Base-by-base conservation (phyloP, 2,888 invertebrate genomes). In the Belgica antarctica region DNA sequence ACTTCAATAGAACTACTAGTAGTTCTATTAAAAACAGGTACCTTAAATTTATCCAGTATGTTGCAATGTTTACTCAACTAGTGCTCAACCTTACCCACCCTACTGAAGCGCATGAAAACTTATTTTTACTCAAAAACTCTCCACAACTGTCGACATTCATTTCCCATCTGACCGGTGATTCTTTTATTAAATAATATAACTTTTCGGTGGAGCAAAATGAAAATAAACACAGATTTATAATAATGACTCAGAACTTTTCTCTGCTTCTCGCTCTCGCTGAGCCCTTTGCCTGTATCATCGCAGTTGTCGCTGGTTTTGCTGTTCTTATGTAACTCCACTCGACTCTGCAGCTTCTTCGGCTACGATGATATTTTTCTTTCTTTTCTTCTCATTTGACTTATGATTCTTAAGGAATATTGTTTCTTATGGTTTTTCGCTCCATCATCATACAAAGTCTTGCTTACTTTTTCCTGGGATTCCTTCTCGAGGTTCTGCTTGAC, bases 391-490 rank as follows among this genome's bases (percentile, higher is more conserved):
- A 52, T 22, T 52, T 19, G 22, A 52, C 52, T 52, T 52, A 52
- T 52, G 52, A 17, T 52, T 17, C 52, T 52, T 5, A 31, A 31
- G 12, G 34, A 31, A 31, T 31, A 31, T 31, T n/a, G 52, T 7
- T 52, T 46, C 46, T 46, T n/a, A 46, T 46, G 46, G 12, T n/a
- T 46, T 46, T 46, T 46, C 15, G 46, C 46, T 46, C 10, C 15
- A 15, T 46, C 46, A 46, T 46, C 52, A 52, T 22, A 52, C 52
- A 52, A 52, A 52, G 52, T 52, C 52, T 52, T 52, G 17, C 52
- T 52, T 52, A 52, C 52, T 22, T 52, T n/a, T 52, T 52, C 22
- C n/a, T 52, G 52, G 52, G 52, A 22, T 22, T 52, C 52, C 22
- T 52, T 52, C 22, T 41, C 41, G n/a, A 22, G 17, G 19, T 52